Base-by-base conservation (phyloP, 2,113 vertebrate species). In the Alethe castanea region DNA sequence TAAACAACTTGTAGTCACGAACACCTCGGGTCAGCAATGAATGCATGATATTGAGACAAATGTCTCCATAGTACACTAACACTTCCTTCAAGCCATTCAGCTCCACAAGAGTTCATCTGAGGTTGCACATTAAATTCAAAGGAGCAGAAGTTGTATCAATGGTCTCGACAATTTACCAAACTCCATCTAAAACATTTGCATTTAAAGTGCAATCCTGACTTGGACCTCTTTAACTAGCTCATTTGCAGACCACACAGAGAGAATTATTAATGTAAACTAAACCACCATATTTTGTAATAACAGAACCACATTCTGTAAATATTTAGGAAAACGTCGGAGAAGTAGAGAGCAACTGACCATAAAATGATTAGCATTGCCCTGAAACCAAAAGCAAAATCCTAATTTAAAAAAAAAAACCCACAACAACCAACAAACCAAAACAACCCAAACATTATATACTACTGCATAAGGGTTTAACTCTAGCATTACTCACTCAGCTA, bases 241-340 rank as follows among this genome's bases (percentile, higher is more conserved):
- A 42, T 47, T 95, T 89, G 60, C 67, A 92, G 97, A 97, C 91
- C 90, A 95, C 93, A 95, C 90, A 95, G 57, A 74, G 25, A 91
- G 66, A 94, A 92, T 92, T 94, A 97, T 88, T 93, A 91, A 93
- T 90, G 96, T 96, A 97, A 97, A 97, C 94, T 92, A 96, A 92
- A 94, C 61, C 81, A 95, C 86, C 74, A 11, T 69, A 74, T 72
- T 95, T 96, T 64, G 56, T 86, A 96, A 87, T 71, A 91, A 95
- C 85, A 95, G 94, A 97, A 94, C 76, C 20, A 81, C 84, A 95
- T 93, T 96, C 76, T 85, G 97, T 97, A 98, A 97, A 97, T 98
- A 97, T 93, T 96, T 95, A 97, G 79, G 47, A 70, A 92, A 96
- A 40, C 26, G 82, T 88, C 48, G n/a, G 33, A 95, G 73, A 94